These are phyloP conservation scores for Aldrovandia affinis DNA, from an alignment of 2,797 vertebrate species.

Conservation along the genomic window DNA sequence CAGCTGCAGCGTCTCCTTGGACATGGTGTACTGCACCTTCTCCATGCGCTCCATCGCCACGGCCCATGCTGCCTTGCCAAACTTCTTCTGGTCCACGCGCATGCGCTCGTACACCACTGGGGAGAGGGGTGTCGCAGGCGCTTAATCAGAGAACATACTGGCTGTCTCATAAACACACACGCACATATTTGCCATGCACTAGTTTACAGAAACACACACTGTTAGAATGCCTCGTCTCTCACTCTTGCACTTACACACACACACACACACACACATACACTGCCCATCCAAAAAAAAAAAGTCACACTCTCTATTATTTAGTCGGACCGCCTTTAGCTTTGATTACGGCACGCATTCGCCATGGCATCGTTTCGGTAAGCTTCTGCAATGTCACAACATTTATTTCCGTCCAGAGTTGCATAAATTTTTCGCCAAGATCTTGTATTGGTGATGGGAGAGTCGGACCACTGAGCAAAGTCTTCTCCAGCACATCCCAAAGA, in stretches of 20 bases:
- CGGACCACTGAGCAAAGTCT: too few relatives aligned
- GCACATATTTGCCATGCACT: neutral
- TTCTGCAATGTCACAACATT: too few relatives aligned
- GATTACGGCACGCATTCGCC: too few relatives aligned
- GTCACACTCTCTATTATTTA: too few relatives aligned
- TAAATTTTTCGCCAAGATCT: too few relatives aligned
- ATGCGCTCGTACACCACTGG: conserved; percentile 91
- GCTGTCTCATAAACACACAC: neutral
- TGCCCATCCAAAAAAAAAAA: neutral
- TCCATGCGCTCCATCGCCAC: conserved; percentile 93
- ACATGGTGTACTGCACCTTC: conserved; percentile 88
- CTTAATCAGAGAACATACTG: neutral
- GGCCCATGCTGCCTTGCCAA: conserved; percentile 91
- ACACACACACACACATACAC: neutral
- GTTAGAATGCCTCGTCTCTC: neutral
- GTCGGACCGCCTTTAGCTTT: too few relatives aligned
- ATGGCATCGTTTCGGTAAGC: too few relatives aligned
- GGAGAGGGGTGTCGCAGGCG: neutral
- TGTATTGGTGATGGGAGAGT: too few relatives aligned
- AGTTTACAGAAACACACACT: neutral
- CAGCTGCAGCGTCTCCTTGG: conserved; percentile 95
- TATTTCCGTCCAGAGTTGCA: too few relatives aligned
- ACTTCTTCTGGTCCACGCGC: conserved; percentile 92
- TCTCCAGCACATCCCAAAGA: too few relatives aligned
- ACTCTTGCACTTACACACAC: neutral